These are phyloP conservation scores for Leptocoma aspasia DNA, from an alignment of 2,113 vertebrate genomes.

Conservation along the genomic window DNA sequence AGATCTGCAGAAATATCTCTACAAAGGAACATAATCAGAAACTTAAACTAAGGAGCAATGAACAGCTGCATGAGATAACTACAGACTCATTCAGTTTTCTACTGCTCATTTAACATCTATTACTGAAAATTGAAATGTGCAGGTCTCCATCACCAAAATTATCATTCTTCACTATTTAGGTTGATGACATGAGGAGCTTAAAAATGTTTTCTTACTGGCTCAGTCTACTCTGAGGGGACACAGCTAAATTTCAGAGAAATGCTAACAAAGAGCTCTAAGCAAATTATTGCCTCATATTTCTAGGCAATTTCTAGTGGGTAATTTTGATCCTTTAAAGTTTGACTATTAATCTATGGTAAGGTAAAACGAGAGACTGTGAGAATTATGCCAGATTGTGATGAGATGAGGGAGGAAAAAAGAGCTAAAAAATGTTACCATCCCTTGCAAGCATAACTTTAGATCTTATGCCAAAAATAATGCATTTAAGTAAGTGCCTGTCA, in stretches of 20 bases:
- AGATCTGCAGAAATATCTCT: conserved; percentile 19
- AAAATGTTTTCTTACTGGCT: background rate
- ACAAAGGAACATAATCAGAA: conserved; percentile 31
- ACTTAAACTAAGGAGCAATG: conserved; percentile 38
- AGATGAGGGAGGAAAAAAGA: background rate
- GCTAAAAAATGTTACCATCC: background rate
- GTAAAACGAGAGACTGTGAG: background rate
- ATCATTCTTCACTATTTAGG: background rate
- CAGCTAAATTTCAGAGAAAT: background rate
- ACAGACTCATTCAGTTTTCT: conserved; percentile 4
- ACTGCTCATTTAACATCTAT: conserved; percentile 26
- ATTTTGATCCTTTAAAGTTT: background rate
- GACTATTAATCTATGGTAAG: background rate
- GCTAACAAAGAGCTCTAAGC: background rate
- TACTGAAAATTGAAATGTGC: conserved; percentile 14
- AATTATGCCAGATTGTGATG: background rate
- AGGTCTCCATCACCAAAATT: background rate
- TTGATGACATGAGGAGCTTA: background rate
- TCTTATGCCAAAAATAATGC: conserved; percentile 28
- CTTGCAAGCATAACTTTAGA: background rate
- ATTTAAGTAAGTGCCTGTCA: conserved; percentile 30
- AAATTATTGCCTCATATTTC: background rate
- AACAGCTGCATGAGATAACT: conserved; percentile 19
- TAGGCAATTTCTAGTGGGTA: background rate
- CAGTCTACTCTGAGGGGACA: background rate